Base-by-base conservation (phyloP, 2,797 vertebrate genomes). In the Gymnodraco acuticeps region DNA sequence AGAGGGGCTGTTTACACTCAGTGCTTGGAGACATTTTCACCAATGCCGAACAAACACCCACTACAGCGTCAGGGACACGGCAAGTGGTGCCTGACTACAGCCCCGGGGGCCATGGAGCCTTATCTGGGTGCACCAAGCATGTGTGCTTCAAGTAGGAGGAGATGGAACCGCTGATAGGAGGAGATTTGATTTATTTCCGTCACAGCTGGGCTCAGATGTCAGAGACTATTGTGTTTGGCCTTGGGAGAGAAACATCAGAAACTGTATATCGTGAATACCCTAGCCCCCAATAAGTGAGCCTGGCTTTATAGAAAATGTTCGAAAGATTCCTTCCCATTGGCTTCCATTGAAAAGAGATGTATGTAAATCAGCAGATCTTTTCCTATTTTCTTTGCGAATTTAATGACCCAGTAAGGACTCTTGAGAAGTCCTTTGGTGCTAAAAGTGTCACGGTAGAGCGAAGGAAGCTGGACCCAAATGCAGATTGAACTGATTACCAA, bases 151-250 rank as follows among this genome's bases (percentile, higher is more conserved):
- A 87, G 89, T 85, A 70, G 85, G 86, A 89, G 79, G 84, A 87
- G 88, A 91, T 86, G 81, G 75, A 78, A 68, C 80, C 33, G 74
- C 73, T 82, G 83, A 91, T 91, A 77, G 59, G 43, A 72, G 59
- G 50, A 86, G 84, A 90, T 88, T 81, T 85, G 67, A 90, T 90
- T 89, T 83, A 73, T 84, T 87, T 79, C 78, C 73, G 75, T 82
- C 64, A 51, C 13, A 14, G 80, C 83, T 64, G 68, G 66, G 61
- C 77, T 84, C 46, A 46, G 50, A 86, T 74, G 82, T 84, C 81
- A 62, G 51, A 78, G 65, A 51, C 52, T 70, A 78, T 81, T 81
- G 64, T 76, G 65, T 70, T 73, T 38, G 45, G 74, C 64, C 70
- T 68, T 43, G 17, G 14, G 51, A 78, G 38, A n/a, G 3, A 38